Conservation (phyloP, 2,888 invertebrate genomes). For the Tetragonula carbonaria region DNA sequence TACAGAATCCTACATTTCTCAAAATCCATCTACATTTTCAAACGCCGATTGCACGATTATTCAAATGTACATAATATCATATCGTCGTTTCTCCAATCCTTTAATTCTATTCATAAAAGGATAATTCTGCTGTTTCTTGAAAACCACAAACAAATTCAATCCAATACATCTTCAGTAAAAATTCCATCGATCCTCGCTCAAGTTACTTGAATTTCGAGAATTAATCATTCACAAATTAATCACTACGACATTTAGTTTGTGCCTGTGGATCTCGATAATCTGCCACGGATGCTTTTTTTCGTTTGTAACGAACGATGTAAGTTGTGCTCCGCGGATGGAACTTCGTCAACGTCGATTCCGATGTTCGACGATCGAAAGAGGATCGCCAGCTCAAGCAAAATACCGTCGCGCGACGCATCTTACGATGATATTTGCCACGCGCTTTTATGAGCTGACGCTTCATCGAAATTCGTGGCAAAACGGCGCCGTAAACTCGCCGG, state of each 20-base stretch:
- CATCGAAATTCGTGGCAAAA: constrained; percentile 25
- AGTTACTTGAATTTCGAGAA: no score
- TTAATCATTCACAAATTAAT: background rate
- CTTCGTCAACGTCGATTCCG: background rate
- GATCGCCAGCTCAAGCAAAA: constrained; percentile 27
- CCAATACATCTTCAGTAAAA: background rate
- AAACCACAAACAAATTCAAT: background rate
- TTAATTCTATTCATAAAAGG: background rate
- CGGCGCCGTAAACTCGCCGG: background rate
- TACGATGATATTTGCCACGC: background rate
- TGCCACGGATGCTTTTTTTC: background rate
- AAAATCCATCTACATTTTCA: background rate
- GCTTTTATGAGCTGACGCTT: constrained; percentile 41
- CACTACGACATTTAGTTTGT: background rate
- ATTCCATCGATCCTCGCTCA: background rate
- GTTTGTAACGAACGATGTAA: constrained; percentile 39
- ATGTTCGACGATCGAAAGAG: background rate
- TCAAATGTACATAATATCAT: background rate
- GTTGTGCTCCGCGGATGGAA: background rate
- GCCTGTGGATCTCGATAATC: constrained; percentile 17
- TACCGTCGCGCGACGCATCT: constrained; percentile 14
- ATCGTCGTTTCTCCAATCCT: background rate
- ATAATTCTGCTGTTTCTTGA: background rate
- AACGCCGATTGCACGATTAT: background rate
- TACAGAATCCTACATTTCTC: no score